These are phyloP conservation scores for Anoplopoma fimbria DNA, from an alignment of 2,113 vertebrate species.

Conservation along the genomic window DNA sequence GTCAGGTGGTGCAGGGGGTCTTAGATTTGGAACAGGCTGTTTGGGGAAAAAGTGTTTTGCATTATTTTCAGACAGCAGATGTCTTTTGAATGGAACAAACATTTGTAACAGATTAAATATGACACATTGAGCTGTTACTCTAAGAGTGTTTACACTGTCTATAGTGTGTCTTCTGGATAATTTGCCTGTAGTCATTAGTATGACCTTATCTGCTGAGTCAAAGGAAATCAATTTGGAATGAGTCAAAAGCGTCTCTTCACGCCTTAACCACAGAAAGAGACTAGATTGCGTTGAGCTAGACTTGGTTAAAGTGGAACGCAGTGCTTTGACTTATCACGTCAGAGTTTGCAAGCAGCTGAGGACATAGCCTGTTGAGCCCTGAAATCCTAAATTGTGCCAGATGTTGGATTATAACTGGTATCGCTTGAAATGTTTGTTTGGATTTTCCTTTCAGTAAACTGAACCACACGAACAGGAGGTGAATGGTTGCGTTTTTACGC, in stretches of 20 bases:
- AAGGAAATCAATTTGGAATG: constrained; percentile 12
- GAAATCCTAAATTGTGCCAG: background rate
- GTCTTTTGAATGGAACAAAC: background rate
- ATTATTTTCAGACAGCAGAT: background rate
- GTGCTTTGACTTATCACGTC: background rate
- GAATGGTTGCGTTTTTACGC: constrained; percentile 14
- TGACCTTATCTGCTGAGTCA: constrained; percentile 21
- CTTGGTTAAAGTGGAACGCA: background rate
- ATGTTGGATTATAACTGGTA: background rate
- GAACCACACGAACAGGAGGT: constrained; percentile 40
- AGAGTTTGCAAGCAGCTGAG: background rate
- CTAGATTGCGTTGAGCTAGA: background rate
- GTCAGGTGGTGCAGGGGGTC: no score
- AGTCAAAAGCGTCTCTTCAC: background rate
- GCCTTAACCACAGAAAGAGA: background rate
- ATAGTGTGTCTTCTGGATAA: background rate
- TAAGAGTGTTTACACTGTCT: background rate
- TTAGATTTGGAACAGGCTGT: background rate
- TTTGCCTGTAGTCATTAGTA: background rate
- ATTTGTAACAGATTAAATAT: background rate
- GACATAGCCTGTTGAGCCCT: background rate
- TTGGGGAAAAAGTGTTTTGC: no score
- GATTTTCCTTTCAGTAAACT: background rate
- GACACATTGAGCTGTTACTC: constrained; percentile 3
- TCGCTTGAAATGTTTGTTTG: constrained; percentile 13